Evolutionary conservation across 2,797 vertebrate genomes (phyloP), one percentile per base, ranked within the genome.

Genomic region (Synaphobranchus kaupii): DNA sequence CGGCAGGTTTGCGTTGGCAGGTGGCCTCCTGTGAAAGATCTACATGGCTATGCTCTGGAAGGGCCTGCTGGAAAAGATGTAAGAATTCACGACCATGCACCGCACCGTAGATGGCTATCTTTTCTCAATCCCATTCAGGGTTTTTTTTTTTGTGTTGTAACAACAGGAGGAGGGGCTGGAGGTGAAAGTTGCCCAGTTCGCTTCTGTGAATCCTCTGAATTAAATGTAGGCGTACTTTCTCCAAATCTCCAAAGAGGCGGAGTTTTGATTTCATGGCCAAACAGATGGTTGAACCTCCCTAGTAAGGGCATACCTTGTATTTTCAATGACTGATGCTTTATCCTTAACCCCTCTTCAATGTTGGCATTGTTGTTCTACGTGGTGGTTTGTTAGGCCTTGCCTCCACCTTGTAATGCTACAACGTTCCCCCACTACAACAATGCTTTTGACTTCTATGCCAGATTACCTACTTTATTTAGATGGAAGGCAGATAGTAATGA

Each of bases 1-100:
- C 60, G 85, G 85, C 17, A 52, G 39, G 84, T 85, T 85, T 25
- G 63, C 58, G 20, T 85, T 85, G 84, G 58, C 84, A 80, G 34
- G 7, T 25, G 22, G 48, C 63, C 39, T 10, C 60, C 25, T 0
- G 66, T 15, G 20, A 68, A 22, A 48, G 60, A 63, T 84, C 31
- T 71, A 22, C 84, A 85, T 10, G 39, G 84, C 84, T 71, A 31
- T 9, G 25, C 47, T 80, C 44, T 80, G 39, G 44, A 44, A 78
- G 34, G 17, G 39, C 39, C 44, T 9, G 44, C 73, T 44, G 73
- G 34, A 78, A 47, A 44, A 44, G 73, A 78, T 20, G 39, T 34
- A 34, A 73, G 13, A 73, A 73, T 39, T 31, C 28, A 39, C 31
- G 13, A 34, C 34, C 28, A 73, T 73, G 68, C 68, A 13, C 13